Percentiles rank a stretch among this genome's conserved stretches.
These are phyloP conservation scores for Cataglyphis albicans DNA, from an alignment of 2,888 invertebrate species.

Conservation along the genomic window DNA sequence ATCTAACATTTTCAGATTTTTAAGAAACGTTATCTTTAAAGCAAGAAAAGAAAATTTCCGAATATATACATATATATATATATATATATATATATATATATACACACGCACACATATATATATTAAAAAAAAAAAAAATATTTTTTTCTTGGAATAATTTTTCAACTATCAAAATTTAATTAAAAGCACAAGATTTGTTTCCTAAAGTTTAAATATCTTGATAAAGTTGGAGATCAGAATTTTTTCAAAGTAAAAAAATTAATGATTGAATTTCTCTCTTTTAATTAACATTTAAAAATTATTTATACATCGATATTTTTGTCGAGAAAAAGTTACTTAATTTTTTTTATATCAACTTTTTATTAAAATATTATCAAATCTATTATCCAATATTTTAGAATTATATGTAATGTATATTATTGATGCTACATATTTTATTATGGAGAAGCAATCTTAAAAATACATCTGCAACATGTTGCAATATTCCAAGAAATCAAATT, in stretches of 20 bases:
- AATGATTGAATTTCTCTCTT: neutral
- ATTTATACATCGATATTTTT: neutral
- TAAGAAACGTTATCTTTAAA: neutral
- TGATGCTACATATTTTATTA: no score
- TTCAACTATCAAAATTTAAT: neutral
- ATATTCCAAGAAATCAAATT: neutral
- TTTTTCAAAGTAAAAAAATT: neutral
- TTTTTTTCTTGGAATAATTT: neutral
- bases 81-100: no score
- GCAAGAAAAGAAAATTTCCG: neutral
- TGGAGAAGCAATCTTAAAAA: neutral
- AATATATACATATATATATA: neutral
- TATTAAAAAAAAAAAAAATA: neutral
- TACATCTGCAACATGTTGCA: conserved; percentile 1
- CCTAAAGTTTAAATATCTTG: neutral
- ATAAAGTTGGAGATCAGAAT: neutral
- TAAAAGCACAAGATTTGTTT: neutral
- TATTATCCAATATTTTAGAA: neutral
- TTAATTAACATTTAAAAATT: neutral
- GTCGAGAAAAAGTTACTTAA: neutral
- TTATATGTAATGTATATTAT: neutral
- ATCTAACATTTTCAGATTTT: neutral
- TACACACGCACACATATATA: no score
- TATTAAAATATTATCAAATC: neutral
- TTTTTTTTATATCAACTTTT: neutral